Evolutionary conservation across 2,888 invertebrate genomes (phyloP), one percentile per base, ranked within the genome.

Genomic region (Lepidochrysops patricia): DNA sequence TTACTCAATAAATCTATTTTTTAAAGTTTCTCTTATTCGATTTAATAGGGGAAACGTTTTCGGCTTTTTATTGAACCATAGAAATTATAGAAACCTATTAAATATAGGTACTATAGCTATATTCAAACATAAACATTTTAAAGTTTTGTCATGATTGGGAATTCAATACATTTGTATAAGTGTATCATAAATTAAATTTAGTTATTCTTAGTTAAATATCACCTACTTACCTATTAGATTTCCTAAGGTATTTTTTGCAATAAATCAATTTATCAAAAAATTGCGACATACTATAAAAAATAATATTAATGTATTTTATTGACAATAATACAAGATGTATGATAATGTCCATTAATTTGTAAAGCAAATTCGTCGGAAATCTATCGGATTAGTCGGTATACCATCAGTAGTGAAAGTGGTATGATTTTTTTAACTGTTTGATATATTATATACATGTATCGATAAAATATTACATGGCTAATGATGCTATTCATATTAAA

Each of bases 321-420:
- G 4, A 23, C 43, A 19, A 15, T 43, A 43, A 19, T 3, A 43
- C 19, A 43, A 43, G 43, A 43, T 43, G 19, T 43, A 43, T 23
- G 43, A 43, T 43, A 43, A 43, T 43, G 43, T 23, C 43, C 9
- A 4, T 19, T 43, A 43, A 23, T 43, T 43, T 43, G 43, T 43
- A 1, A 43, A 43, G 43, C 43, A 19, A 23, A 43, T 43, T 43
- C 23, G 13, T 43, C 9, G 9, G 3, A 43, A 43, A 43, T 43
- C 19, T 43, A 29, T 29, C 6, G 29, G 29, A 7, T 4, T 7
- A 43, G 9, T 15, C 27, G 70, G 75, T 68, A 71, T 79, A 76
- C 81, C 72, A 81, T 85, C 79, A 75, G 64, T 69, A 83, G 87
- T 84, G 86, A 88, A 87, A 87, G 88, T 86, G 72, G 77, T 87